Evolutionary conservation across 2,113 vertebrate genomes (phyloP).

Genomic region (Hydropotes inermis): DNA sequence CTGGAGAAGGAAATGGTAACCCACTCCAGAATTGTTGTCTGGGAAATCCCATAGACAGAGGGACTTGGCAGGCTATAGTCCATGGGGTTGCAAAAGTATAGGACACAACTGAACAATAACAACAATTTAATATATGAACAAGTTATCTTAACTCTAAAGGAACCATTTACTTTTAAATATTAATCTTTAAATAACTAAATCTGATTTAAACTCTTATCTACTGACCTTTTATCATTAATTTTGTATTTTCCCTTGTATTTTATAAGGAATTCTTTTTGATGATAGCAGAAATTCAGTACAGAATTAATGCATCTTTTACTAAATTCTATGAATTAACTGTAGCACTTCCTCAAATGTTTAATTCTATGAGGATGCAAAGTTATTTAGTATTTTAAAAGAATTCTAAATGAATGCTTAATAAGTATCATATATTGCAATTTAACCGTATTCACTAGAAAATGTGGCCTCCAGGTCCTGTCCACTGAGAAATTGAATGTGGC

Average conservation of each 20-base stretch:
- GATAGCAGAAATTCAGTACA: constrained; percentile 51
- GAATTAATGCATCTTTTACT: constrained; percentile 46
- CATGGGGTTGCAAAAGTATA: not conserved
- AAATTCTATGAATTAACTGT: constrained; percentile 59
- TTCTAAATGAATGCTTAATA: constrained; percentile 81
- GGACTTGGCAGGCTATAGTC: not conserved
- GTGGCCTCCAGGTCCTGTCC: constrained; percentile 73
- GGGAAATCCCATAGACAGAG: not conserved
- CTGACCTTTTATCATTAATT: not conserved
- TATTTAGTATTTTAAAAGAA: constrained; percentile 78
- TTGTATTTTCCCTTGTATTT: not conserved
- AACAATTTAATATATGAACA: not conserved
- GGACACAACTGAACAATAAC: not conserved
- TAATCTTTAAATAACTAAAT: constrained; percentile 25
- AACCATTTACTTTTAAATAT: not conserved
- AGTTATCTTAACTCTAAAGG: not conserved
- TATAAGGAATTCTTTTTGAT: not conserved
- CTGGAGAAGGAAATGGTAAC: not conserved
- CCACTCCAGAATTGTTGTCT: not conserved
- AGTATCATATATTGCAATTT: constrained; percentile 78
- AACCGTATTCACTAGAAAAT: constrained; percentile 75
- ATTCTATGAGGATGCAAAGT: constrained; percentile 70
- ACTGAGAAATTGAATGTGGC: constrained; percentile 77
- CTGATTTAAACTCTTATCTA: not conserved
- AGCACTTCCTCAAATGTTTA: constrained; percentile 51